Evolutionary conservation across 2,888 invertebrate species (phyloP).

Genomic region (Didymodactylos carnosus): DNA sequence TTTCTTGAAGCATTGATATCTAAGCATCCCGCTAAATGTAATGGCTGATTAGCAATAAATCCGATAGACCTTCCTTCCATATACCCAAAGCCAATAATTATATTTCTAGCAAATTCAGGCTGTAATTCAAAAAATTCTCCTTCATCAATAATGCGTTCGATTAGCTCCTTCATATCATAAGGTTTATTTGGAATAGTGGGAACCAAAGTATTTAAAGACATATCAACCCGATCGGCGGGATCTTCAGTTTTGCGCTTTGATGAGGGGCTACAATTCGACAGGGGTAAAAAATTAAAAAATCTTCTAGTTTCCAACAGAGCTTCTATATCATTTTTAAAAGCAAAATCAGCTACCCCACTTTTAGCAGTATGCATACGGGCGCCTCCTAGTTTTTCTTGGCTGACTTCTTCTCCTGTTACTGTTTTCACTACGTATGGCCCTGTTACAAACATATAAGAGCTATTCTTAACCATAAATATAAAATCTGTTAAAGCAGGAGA

Average conservation of each 20-base stretch:
- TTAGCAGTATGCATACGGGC: conserved; percentile 45
- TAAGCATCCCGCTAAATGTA: conserved; percentile 47
- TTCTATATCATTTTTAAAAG: conserved; percentile 49
- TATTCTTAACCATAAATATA: conserved; percentile 48
- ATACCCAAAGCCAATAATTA: conserved; percentile 40
- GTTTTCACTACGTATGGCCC: conserved; percentile 51
- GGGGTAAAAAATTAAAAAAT: conserved; percentile 44
- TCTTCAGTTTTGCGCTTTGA: conserved; percentile 24
- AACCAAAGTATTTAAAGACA: conserved; percentile 45
- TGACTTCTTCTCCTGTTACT: conserved; percentile 48
- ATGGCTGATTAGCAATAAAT: conserved; percentile 49
- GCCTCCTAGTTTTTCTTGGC: conserved; percentile 48
- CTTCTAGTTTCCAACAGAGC: conserved; percentile 42
- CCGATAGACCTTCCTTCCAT: conserved; percentile 48
- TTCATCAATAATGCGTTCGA: conserved; percentile 40
- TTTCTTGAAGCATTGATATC: conserved; percentile 50
- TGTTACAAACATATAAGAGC: conserved; percentile 49
- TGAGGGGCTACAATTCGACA: conserved; percentile 41
- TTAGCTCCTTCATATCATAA: conserved; percentile 46
- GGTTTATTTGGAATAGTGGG: conserved; percentile 45
- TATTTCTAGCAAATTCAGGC: conserved; percentile 47
- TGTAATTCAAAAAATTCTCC: conserved; percentile 48
- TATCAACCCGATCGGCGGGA: conserved; percentile 41
- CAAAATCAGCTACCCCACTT: conserved; percentile 45
- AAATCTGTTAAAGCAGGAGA: conserved; percentile 50